These are phyloP conservation scores for Phortica magna DNA, from an alignment of 2,888 invertebrate species.

Conservation along the genomic window DNA sequence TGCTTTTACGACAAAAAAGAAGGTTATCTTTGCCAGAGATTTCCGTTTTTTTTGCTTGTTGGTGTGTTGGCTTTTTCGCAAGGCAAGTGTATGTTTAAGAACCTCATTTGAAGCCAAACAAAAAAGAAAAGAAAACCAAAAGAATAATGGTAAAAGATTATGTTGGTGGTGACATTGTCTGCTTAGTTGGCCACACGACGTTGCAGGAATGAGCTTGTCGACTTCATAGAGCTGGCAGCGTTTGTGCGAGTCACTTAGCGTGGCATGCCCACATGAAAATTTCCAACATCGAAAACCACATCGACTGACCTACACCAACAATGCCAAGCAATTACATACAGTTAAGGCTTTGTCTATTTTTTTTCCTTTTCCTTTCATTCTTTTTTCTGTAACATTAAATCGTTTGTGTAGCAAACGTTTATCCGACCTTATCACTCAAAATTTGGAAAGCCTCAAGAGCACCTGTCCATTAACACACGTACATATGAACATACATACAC, in stretches of 20 bases:
- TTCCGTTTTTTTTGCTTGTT: not conserved
- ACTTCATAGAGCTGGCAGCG: slow-evolving; percentile 12
- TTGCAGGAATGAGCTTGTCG: not conserved
- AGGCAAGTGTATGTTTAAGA: slow-evolving; percentile 50
- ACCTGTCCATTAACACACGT: not conserved
- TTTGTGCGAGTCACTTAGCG: slow-evolving; percentile 10
- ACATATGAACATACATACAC: slow-evolving; percentile 4
- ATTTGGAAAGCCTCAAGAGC: not conserved
- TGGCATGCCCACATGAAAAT: slow-evolving; percentile 59
- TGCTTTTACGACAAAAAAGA: slow-evolving; percentile 12
- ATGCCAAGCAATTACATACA: slow-evolving; percentile 21
- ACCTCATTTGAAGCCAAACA: slow-evolving; percentile 16
- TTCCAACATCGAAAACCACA: slow-evolving; percentile 35
- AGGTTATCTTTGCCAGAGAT: slow-evolving; percentile 1
- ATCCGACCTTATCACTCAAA: not conserved
- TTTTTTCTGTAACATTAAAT: not conserved
- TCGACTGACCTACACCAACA: slow-evolving; percentile 31
- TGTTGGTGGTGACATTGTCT: slow-evolving; percentile 70
- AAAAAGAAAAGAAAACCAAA: slow-evolving; percentile 41
- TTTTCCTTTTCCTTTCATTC: not conserved
- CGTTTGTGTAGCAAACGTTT: not conserved
- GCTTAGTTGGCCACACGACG: slow-evolving; percentile 61
- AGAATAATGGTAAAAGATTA: slow-evolving; percentile 42
- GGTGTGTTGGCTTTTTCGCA: not conserved
- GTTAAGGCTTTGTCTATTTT: not conserved